Evolutionary conservation across 2,888 invertebrate genomes (phyloP).

Genomic region (Coenonympha glycerion): DNA sequence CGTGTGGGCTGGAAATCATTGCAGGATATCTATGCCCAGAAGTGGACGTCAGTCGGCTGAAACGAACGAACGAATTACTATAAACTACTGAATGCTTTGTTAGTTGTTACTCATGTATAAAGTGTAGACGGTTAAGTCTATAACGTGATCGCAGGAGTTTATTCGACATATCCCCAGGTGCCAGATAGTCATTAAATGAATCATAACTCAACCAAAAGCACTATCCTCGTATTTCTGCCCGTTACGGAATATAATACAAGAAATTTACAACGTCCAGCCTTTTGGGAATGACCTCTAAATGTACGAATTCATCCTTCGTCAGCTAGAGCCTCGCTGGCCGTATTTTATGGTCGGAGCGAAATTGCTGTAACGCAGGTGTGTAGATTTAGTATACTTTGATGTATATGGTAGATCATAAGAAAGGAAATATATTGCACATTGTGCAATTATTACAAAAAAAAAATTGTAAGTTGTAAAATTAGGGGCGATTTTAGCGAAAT

Average conservation of each 20-base stretch:
- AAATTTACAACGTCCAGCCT: conserved; percentile 25
- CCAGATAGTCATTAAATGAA: conserved; percentile 49
- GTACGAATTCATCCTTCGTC: conserved; percentile 58
- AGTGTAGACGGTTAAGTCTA: no score
- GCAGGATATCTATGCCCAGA: no score
- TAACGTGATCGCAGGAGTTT: no score
- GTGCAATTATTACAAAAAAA: no score
- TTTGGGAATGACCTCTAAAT: conserved; percentile 48
- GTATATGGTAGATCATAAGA: background rate
- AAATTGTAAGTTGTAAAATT: no score
- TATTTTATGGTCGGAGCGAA: conserved; percentile 23
- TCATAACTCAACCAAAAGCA: conserved; percentile 53
- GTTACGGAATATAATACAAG: conserved; percentile 45
- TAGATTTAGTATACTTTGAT: background rate
- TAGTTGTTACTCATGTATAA: no score
- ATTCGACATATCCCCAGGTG: conserved; percentile 21
- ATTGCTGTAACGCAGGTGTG: conserved; percentile 22
- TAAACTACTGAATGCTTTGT: no score
- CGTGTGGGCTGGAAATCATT: no score
- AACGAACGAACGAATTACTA: no score
- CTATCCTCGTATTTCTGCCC: conserved; percentile 53
- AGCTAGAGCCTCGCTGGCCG: conserved; percentile 34
- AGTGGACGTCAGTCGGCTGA: no score
- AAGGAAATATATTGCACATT: no score
- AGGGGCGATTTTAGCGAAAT: no score